Percentiles rank a stretch among this genome's conserved stretches.
Conservation (phyloP, 2,113 vertebrate genomes). For the Urocynchramus pylzowi region DNA sequence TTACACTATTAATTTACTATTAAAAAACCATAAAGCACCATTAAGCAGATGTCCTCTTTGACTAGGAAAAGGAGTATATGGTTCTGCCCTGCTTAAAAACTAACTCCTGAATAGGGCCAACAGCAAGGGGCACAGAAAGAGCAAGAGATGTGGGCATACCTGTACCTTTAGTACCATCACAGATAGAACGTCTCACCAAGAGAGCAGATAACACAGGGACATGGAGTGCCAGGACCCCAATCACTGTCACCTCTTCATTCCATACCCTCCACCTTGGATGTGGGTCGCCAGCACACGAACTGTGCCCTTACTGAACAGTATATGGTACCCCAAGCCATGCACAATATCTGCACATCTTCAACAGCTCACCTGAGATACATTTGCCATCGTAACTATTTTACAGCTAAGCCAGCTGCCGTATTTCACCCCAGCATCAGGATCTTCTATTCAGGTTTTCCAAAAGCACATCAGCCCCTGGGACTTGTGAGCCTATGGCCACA, state of each 20-base stretch:
- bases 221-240: neutral
- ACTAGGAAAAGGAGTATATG: neutral
- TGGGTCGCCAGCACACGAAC: neutral
- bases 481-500: neutral
- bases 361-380: neutral
- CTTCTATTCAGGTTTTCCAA: neutral
- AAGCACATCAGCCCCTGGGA: neutral
- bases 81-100: neutral
- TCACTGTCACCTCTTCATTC: neutral
- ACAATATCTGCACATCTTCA: neutral
- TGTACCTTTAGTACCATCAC: neutral
- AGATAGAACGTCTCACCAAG: accelerated
- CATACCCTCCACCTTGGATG: neutral
- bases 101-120: neutral
- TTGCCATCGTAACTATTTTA: neutral
- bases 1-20: neutral
- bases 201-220: neutral
- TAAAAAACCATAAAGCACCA: neutral
- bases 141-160: neutral
- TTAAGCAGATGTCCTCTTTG: neutral
- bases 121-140: neutral
- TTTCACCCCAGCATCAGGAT: neutral
- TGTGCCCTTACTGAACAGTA: neutral
- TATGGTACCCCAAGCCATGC: no score
- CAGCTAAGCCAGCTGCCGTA: neutral